A percentile compares a stretch with the other conserved stretches of the same genome.
Evolutionary conservation across 2,113 vertebrate genomes (phyloP).

Genomic region (Clinocottus analis): DNA sequence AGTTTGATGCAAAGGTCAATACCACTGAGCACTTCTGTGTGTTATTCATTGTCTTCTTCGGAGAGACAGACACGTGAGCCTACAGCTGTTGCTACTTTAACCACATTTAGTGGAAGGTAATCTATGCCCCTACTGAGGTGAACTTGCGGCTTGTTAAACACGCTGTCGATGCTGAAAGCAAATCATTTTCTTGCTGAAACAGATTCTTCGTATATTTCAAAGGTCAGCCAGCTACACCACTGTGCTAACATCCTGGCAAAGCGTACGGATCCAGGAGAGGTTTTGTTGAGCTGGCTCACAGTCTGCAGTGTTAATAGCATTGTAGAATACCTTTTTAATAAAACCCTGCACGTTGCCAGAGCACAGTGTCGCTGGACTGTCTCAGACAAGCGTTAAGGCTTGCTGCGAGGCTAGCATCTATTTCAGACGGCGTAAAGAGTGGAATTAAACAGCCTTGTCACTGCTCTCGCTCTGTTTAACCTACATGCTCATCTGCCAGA

Average conservation of each 20-base stretch:
- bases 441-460: constrained; percentile 67
- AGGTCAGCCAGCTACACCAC: constrained; percentile 48
- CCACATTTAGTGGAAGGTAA: constrained; percentile 68
- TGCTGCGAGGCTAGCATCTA: constrained; percentile 28
- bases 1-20: not conserved
- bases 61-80: constrained; percentile 30
- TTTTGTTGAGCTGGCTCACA: constrained; percentile 30
- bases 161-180: constrained; percentile 41
- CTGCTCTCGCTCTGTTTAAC: constrained; percentile 74
- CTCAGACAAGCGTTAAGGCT: constrained; percentile 19
- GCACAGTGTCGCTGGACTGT: not conserved
- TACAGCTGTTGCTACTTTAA: constrained; percentile 67
- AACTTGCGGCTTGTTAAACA: constrained; percentile 64
- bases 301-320: constrained; percentile 28
- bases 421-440: constrained; percentile 35
- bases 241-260: constrained; percentile 43
- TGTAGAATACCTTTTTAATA: constrained; percentile 30
- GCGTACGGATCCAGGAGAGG: constrained; percentile 12
- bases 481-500: constrained; percentile 68
- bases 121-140: constrained; percentile 39
- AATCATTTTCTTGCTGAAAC: constrained; percentile 43
- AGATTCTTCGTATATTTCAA: constrained; percentile 48
- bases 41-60: constrained; percentile 41
- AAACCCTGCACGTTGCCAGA: constrained; percentile 23
- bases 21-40: constrained; percentile 18